phyloP scores from a whole-genome alignment of 2,888 invertebrate genomes.

The Dimorphilus gyrociliatus region DNA sequence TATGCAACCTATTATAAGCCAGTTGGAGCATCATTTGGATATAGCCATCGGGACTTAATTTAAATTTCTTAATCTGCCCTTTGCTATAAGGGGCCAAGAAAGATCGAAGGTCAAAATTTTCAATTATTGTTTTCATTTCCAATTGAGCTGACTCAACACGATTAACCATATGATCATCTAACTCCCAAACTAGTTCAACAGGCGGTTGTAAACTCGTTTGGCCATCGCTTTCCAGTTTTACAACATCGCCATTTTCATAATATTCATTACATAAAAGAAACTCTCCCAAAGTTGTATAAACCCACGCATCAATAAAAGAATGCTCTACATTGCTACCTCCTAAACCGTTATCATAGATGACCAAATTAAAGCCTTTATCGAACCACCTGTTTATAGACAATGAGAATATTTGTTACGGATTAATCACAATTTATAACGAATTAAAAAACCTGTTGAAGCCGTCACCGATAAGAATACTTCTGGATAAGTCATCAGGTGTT shows the following conservation, averaged over 20 bases:
- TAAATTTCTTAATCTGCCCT: slow-evolving; percentile 20
- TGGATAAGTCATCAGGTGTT: too few relatives aligned
- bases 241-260: too few relatives aligned
- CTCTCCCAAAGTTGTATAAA: too few relatives aligned
- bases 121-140: slow-evolving; percentile 2
- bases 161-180: background rate
- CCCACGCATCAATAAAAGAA: slow-evolving; percentile 39
- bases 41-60: slow-evolving; percentile 21
- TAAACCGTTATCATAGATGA: slow-evolving; percentile 33
- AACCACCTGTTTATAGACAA: slow-evolving; percentile 44
- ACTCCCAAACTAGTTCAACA: too few relatives aligned
- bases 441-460: too few relatives aligned
- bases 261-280: slow-evolving; percentile 1
- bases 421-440: too few relatives aligned
- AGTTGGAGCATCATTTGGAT: slow-evolving; percentile 10
- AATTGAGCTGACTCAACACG: background rate
- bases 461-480: too few relatives aligned
- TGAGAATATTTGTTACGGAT: too few relatives aligned
- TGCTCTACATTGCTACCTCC: slow-evolving; percentile 41
- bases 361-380: slow-evolving; percentile 42
- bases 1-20: too few relatives aligned
- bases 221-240: too few relatives aligned
- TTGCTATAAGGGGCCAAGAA: slow-evolving; percentile 17
- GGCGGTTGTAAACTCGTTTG: too few relatives aligned
- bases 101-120: slow-evolving; percentile 12